Conservation (phyloP, 1,140 invertebrate genomes). For the Drosophila neocordata region DNA sequence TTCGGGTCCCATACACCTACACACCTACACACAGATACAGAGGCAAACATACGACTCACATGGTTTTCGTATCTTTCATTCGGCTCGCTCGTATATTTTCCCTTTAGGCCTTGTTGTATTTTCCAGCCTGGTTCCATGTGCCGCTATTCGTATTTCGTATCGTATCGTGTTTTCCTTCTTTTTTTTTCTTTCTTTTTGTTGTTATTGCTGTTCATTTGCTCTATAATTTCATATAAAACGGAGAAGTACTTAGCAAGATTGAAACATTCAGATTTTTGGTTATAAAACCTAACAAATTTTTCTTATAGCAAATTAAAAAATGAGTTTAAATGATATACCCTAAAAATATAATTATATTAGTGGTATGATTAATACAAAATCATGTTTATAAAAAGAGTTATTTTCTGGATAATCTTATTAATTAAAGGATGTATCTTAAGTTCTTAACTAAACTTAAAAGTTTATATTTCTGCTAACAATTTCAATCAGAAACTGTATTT, state of each 20-base stretch:
- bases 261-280: neutral
- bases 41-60: conserved; percentile 32
- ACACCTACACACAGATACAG: neutral
- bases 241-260: conserved; percentile 2
- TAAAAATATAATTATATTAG: no score
- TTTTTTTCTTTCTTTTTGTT: neutral
- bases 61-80: conserved; percentile 26
- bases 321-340: no score
- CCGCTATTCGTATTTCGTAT: conserved; percentile 55
- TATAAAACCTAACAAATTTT: neutral
- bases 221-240: conserved; percentile 2
- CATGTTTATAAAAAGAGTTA: no score
- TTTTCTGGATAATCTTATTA: no score
- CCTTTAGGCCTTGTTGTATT: conserved; percentile 73
- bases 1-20: conserved; percentile 34
- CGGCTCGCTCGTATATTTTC: conserved; percentile 54
- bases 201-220: conserved; percentile 15
- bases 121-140: conserved; percentile 68
- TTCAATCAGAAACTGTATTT: no score
- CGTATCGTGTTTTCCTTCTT: conserved; percentile 23
- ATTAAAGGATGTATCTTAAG: no score
- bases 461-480: no score
- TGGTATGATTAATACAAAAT: no score
- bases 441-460: no score
- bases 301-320: neutral